Percentiles rank a stretch among this genome's conserved stretches.
Conservation (phyloP, 1,140 invertebrate genomes). For the Drosophila ananassae region DNA sequence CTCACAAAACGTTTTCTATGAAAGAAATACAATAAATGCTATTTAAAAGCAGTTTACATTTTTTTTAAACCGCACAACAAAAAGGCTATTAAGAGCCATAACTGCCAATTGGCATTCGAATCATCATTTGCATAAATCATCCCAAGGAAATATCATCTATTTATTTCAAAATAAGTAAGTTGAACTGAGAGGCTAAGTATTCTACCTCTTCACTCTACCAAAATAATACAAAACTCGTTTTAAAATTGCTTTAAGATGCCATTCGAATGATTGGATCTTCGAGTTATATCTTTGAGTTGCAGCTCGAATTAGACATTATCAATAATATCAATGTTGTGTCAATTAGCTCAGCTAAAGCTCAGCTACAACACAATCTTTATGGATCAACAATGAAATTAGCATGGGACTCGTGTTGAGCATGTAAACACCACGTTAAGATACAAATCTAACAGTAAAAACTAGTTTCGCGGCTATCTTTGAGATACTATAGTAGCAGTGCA, state of each 20-base stretch:
- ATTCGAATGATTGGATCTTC: conserved; percentile 22
- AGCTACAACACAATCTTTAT: conserved; percentile 41
- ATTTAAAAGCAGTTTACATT: conserved; percentile 73
- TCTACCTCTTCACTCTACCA: not conserved
- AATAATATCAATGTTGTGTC: conserved; percentile 27
- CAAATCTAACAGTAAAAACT: conserved; percentile 26
- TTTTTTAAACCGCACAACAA: conserved; percentile 40
- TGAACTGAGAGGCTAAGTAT: not conserved
- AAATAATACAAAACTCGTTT: conserved; percentile 16
- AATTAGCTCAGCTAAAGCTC: conserved; percentile 45
- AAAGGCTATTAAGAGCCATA: conserved; percentile 58
- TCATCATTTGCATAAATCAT: conserved; percentile 63
- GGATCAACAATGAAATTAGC: conserved; percentile 50
- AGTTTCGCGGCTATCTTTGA: conserved; percentile 27
- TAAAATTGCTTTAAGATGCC: conserved; percentile 14
- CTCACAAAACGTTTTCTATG: conserved; percentile 63
- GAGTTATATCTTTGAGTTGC: conserved; percentile 16
- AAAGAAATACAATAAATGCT: conserved; percentile 59
- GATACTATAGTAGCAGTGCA: not conserved
- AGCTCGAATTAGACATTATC: conserved; percentile 31
- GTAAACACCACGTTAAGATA: conserved; percentile 38
- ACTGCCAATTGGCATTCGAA: conserved; percentile 59
- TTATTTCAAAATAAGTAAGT: conserved; percentile 45
- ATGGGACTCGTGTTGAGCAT: conserved; percentile 39
- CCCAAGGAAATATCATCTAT: conserved; percentile 23